These are phyloP conservation scores for Cavia porcellus DNA, from an alignment of 2,113 vertebrate species.

Conservation along the genomic window DNA sequence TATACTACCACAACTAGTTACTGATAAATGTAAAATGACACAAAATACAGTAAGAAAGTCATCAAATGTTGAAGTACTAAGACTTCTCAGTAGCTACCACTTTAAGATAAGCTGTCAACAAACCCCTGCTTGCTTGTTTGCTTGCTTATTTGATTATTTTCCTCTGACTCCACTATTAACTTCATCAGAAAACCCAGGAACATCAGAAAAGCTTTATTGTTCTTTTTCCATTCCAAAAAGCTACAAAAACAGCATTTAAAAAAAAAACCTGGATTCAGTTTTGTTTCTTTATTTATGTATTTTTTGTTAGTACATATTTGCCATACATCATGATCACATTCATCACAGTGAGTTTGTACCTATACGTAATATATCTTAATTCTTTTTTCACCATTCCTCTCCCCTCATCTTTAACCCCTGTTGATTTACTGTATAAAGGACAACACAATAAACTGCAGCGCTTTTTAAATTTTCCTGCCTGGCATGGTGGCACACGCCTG, in stretches of 20 bases:
- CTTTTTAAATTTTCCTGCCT: not conserved
- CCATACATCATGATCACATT: not conserved
- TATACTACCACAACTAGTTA: slow-evolving; percentile 13
- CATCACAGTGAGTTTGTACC: not conserved
- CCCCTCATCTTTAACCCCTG: not conserved
- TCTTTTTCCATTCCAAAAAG: slow-evolving; percentile 40
- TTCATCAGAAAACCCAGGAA: not conserved
- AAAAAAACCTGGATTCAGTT: not conserved
- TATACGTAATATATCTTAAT: not conserved
- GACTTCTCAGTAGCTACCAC: not conserved
- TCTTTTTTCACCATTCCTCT: not conserved
- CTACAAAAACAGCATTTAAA: not conserved
- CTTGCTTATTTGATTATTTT: not conserved
- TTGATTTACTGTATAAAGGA: slow-evolving; percentile 1
- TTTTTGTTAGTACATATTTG: not conserved
- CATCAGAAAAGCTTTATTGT: not conserved
- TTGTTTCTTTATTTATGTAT: not conserved
- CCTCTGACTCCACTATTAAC: not conserved
- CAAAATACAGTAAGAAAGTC: slow-evolving; percentile 6
- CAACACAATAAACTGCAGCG: not conserved
- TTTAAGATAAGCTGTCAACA: slow-evolving; percentile 1
- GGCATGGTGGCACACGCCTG: not conserved
- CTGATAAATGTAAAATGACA: slow-evolving; percentile 26
- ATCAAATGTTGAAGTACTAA: slow-evolving; percentile 20
- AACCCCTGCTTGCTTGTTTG: not conserved